Evolutionary conservation across 1,140 invertebrate species (phyloP), one percentile per base, ranked within the genome.

Genomic region (Propsilocerus akamusi): DNA sequence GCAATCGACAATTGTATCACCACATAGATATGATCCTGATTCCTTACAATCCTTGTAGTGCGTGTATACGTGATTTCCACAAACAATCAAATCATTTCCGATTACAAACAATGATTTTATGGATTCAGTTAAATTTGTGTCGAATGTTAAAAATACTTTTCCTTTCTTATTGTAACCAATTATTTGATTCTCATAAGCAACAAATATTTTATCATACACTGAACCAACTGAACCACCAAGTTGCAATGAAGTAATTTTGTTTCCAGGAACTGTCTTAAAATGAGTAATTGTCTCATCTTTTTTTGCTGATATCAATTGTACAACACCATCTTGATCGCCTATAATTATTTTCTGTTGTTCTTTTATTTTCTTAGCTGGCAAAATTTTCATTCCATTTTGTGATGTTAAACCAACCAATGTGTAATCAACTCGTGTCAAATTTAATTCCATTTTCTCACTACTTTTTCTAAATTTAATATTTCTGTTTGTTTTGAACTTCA

Each of bases 131-230:
- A 94, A 71, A 58, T 86, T 87, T 2, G 89, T 91, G 63, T 93
- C 86, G 63, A 95, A 88, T 46, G 78, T 77, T 1, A 94, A 70
- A 66, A 96, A 96, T 53, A 93, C 75, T 72, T 95, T 93, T 25
- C 91, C 90, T 65, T 92, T 94, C 63, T 79, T 86, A 0, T 83
- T 89, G 55, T 76, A 94, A 20, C 88, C 90, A 61, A 77, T 77
- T 0, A 95, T 81, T 60, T 86, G 81, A 60, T 84, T 83, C 25
- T 79, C 83, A 23, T 77, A 73, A 6, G 88, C 77, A 14, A 87
- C 70, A 65, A 93, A 94, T 54, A 94, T 85, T 70, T 91, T 90
- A 58, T 94, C 89, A 53, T 74, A 73, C 20, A 71, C 57, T 25
- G 75, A 73, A 11, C 80, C 83, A 67, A 61, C 8, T 51, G 57